Evolutionary conservation across 2,797 vertebrate species (phyloP).

Genomic region (Molothrus ater): DNA sequence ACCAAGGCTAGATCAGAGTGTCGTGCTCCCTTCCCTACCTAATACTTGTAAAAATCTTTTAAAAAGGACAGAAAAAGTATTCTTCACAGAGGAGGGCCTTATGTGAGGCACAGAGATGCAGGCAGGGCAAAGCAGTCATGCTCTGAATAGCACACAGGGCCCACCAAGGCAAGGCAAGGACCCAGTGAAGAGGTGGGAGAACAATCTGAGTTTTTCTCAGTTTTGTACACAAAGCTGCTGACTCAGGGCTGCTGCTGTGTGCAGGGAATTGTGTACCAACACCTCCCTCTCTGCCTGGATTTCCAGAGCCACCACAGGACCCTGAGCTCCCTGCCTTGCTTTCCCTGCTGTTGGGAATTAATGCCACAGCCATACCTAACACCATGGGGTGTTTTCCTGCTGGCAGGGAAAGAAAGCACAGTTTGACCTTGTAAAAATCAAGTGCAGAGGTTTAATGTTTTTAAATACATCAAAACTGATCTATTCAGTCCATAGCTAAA

Average conservation of each 20-base stretch:
- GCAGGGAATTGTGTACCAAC: not conserved
- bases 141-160: conserved; percentile 3
- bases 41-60: not conserved
- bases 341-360: not conserved
- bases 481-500: not conserved
- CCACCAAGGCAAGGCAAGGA: not conserved
- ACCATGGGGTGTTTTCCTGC: rapidly evolving
- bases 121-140: not conserved
- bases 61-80: not conserved
- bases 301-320: not conserved
- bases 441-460: not conserved
- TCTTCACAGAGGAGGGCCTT: not conserved
- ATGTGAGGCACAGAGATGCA: not conserved
- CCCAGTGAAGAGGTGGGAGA: not conserved
- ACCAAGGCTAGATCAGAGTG: not conserved
- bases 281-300: not conserved
- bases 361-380: not conserved
- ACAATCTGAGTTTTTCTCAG: not conserved
- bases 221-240: not conserved
- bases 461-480: not conserved
- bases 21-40: not conserved
- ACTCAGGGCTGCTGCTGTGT: not conserved
- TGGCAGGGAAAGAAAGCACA: not conserved
- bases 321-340: not conserved
- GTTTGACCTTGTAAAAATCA: not conserved